These are phyloP conservation scores for Drosophila flavopinicola DNA, from an alignment of 2,888 invertebrate genomes.

Conservation along the genomic window DNA sequence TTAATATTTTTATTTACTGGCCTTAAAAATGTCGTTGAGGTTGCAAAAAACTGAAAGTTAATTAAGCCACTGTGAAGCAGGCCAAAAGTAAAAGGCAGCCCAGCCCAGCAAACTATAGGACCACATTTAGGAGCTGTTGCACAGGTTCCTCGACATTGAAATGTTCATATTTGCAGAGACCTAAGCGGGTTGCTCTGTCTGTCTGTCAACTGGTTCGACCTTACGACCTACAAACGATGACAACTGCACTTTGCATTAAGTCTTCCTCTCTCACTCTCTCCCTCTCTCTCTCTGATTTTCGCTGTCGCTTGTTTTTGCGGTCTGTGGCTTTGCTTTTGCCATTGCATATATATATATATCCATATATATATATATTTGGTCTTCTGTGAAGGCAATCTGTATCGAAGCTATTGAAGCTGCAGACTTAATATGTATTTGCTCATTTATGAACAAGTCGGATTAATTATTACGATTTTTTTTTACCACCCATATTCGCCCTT, in stretches of 20 bases:
- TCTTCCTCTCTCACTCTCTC: neutral
- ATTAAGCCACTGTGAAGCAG: slow-evolving; percentile 44
- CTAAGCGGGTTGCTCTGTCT: slow-evolving; percentile 20
- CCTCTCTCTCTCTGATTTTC: slow-evolving; percentile 4
- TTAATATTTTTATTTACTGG: slow-evolving; percentile 16
- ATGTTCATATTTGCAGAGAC: neutral
- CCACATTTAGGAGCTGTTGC: slow-evolving; percentile 18
- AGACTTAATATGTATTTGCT: too few species aligned
- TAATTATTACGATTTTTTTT: too few species aligned
- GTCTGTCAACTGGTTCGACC: slow-evolving; percentile 48
- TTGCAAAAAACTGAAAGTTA: slow-evolving; percentile 45
- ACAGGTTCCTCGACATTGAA: slow-evolving; percentile 43
- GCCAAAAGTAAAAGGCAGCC: slow-evolving; percentile 52
- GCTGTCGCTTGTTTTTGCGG: slow-evolving; percentile 1
- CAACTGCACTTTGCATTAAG: slow-evolving; percentile 36
- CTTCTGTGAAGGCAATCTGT: neutral
- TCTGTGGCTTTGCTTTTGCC: slow-evolving; percentile 1
- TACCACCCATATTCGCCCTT: too few species aligned
- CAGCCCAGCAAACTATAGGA: slow-evolving; percentile 20
- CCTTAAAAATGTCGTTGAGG: slow-evolving; percentile 28
- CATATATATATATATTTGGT: too few species aligned
- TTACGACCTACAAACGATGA: slow-evolving; percentile 60
- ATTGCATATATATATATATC: neutral
- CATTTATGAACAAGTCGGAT: too few species aligned
- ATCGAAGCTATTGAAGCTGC: too few species aligned